phyloP scores from a whole-genome alignment of 2,113 vertebrate species.

The Ammodytes dubius region DNA sequence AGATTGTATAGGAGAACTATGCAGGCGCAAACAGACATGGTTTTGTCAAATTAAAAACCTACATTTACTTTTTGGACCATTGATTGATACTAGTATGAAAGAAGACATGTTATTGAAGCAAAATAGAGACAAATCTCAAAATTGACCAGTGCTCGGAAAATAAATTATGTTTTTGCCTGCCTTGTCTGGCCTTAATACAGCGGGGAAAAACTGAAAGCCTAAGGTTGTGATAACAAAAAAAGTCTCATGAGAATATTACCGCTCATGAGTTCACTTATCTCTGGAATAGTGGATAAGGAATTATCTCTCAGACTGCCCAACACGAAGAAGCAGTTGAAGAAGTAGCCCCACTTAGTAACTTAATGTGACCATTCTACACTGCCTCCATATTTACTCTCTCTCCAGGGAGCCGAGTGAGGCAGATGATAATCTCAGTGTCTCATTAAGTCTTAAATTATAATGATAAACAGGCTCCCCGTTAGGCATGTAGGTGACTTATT shows the following conservation, averaged over 20 bases:
- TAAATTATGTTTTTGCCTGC: too few relatives aligned
- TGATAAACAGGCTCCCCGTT: conserved; percentile 72
- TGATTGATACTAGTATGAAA: too few relatives aligned
- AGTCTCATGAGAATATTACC: conserved; percentile 10
- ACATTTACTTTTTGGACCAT: too few relatives aligned
- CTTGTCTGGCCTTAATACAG: too few relatives aligned
- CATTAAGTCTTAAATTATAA: conserved; percentile 81
- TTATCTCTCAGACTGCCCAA: conserved; percentile 20
- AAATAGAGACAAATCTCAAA: too few relatives aligned
- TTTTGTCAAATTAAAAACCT: too few relatives aligned
- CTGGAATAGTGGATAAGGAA: background rate
- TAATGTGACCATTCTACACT: conserved; percentile 24
- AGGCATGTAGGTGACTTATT: conserved; percentile 81
- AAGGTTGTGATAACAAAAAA: conserved; percentile 13
- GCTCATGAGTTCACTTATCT: conserved; percentile 22
- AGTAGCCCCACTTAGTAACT: background rate
- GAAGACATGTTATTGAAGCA: too few relatives aligned
- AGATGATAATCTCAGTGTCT: conserved; percentile 76
- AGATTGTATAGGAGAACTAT: too few relatives aligned
- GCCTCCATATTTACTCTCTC: conserved; percentile 51
- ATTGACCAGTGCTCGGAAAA: too few relatives aligned
- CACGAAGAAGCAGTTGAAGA: background rate
- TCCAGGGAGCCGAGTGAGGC: conserved; percentile 52
- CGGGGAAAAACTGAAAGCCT: background rate
- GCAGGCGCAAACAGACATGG: too few relatives aligned